phyloP scores from a whole-genome alignment of 2,113 vertebrate species.

The Ictidomys tridecemlineatus region DNA sequence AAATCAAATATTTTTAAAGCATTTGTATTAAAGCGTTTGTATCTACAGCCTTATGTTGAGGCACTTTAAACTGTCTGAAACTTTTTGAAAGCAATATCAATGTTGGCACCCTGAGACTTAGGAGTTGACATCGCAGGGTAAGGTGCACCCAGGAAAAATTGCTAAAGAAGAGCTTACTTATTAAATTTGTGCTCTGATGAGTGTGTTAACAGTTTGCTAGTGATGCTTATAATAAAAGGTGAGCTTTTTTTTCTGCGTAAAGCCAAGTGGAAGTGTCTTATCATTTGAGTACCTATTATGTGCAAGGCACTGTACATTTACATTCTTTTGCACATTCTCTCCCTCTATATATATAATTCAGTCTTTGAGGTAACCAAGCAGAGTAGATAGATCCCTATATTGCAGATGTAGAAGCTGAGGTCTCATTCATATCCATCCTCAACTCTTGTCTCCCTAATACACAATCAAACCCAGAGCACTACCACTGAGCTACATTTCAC shows the following conservation, averaged over 20 bases:
- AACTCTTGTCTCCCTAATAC: background rate
- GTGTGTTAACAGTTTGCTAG: background rate
- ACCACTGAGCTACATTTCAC: too few species aligned
- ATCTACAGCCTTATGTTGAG: background rate
- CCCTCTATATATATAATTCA: background rate
- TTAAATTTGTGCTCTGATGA: background rate
- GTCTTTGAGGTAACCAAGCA: background rate
- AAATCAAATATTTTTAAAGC: background rate
- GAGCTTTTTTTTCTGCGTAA: background rate
- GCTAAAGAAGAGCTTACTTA: background rate
- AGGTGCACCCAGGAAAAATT: background rate
- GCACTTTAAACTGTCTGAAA: conserved; percentile 11
- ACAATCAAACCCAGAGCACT: too few species aligned
- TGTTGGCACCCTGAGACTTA: background rate
- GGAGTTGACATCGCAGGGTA: conserved; percentile 4
- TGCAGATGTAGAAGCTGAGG: background rate
- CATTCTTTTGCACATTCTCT: too few species aligned
- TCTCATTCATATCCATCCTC: background rate
- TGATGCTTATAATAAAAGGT: background rate
- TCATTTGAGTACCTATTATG: background rate
- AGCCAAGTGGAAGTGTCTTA: background rate
- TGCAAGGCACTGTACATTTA: background rate
- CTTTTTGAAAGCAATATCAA: background rate
- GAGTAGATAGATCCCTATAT: background rate
- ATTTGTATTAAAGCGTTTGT: background rate